A percentile compares a stretch with the other conserved stretches of the same genome.
phyloP scores from a whole-genome alignment of 2,797 vertebrate species.

The Jordanella pulchra region DNA sequence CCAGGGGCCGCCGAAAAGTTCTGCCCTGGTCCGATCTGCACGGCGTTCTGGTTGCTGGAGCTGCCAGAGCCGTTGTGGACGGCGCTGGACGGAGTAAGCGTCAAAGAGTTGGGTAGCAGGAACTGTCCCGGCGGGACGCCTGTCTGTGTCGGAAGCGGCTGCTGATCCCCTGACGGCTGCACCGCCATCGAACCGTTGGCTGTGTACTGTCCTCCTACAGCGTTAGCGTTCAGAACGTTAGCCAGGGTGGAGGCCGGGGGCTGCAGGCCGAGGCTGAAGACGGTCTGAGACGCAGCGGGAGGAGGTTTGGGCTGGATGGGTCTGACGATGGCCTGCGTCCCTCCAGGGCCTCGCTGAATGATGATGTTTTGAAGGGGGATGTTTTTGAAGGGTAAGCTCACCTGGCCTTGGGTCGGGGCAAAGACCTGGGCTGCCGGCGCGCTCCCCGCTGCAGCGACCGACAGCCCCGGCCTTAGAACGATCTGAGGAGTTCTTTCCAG shows the following conservation, averaged over 20 bases:
- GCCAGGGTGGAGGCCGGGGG: constrained; percentile 60
- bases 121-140: constrained; percentile 87
- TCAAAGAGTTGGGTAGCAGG: constrained; percentile 88
- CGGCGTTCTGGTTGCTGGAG: constrained; percentile 87
- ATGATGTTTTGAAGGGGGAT: constrained; percentile 98
- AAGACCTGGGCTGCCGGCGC: constrained; percentile 85
- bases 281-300: constrained; percentile 88
- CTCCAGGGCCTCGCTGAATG: constrained; percentile 93
- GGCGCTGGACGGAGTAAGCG: constrained; percentile 85
- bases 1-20: constrained; percentile 83
- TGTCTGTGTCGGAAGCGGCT: constrained; percentile 79
- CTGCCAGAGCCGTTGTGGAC: constrained; percentile 87
- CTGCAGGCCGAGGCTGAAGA: constrained; percentile 91
- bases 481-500: constrained; percentile 92
- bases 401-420: constrained; percentile 86
- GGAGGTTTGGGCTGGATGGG: constrained; percentile 96
- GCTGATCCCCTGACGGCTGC: constrained; percentile 89
- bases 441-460: constrained; percentile 79
- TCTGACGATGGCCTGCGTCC: constrained; percentile 86
- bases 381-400: constrained; percentile 93
- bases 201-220: constrained; percentile 85
- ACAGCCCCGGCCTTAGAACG: constrained; percentile 87
- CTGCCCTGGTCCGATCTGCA: constrained; percentile 92
- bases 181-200: constrained; percentile 90
- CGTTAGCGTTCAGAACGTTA: constrained; percentile 59